A percentile compares a stretch with the other conserved stretches of the same genome.
Conservation (phyloP, 2,113 vertebrate genomes). For the Cyanoliseus patagonus region DNA sequence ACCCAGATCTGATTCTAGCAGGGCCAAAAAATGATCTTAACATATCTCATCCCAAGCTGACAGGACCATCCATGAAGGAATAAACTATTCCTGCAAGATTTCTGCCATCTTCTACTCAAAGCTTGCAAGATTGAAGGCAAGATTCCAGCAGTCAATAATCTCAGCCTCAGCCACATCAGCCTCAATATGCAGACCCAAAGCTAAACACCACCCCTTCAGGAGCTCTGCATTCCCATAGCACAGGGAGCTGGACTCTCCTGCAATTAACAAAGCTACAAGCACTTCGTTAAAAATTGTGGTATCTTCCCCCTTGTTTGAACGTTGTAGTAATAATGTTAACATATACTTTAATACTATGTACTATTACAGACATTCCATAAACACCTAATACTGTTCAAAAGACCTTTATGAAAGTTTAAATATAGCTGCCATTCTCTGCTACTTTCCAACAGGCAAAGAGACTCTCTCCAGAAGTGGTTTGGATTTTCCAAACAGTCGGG, state of each 20-base stretch:
- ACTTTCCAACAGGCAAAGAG: neutral
- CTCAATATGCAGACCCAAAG: neutral
- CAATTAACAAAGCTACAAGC: neutral
- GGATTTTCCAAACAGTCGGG: slow-evolving; percentile 3
- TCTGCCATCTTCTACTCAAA: neutral
- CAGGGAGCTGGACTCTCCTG: neutral
- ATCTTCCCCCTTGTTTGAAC: neutral
- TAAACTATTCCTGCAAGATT: neutral
- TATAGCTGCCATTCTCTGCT: slow-evolving; percentile 12
- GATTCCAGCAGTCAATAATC: neutral
- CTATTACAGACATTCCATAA: slow-evolving; percentile 22
- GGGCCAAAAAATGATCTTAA: neutral
- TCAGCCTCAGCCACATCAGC: neutral
- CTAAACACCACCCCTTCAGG: neutral
- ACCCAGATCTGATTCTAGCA: neutral
- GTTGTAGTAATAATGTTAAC: neutral
- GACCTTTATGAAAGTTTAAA: slow-evolving; percentile 12
- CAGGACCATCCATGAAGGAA: neutral
- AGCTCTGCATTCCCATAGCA: neutral
- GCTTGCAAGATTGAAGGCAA: neutral
- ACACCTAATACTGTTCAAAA: slow-evolving; percentile 10
- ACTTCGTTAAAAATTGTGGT: neutral
- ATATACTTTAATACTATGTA: neutral
- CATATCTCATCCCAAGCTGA: neutral
- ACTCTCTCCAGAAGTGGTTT: neutral